phyloP scores from a whole-genome alignment of 2,797 vertebrate species.

The Tragelaphus eurycerus region DNA sequence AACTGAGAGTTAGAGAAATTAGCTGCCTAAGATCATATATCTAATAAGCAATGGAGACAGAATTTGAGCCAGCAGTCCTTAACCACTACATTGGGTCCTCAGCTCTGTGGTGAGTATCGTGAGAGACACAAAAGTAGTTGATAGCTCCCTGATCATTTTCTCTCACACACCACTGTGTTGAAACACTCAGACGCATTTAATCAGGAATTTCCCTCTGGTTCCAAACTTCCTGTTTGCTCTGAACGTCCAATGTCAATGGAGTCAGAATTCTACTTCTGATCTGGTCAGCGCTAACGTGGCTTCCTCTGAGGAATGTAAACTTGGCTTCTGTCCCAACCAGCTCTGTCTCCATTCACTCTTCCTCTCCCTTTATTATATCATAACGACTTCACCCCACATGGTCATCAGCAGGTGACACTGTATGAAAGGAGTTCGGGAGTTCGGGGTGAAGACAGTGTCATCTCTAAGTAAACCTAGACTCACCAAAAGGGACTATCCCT shows the following conservation, averaged over 20 bases:
- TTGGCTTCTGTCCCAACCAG: conserved; percentile 75
- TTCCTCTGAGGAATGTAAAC: conserved; percentile 81
- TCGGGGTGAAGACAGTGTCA: conserved; percentile 62
- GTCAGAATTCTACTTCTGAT: conserved; percentile 46
- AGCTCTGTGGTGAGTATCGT: neutral
- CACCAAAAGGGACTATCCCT: neutral
- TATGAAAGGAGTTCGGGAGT: conserved; percentile 50
- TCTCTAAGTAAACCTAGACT: conserved; percentile 51
- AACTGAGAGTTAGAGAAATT: neutral
- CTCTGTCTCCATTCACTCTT: conserved; percentile 8
- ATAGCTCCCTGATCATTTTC: neutral
- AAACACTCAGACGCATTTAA: conserved; percentile 48
- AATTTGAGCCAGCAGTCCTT: neutral
- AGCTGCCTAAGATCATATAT: neutral
- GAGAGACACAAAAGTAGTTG: neutral
- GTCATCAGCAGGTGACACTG: conserved; percentile 64
- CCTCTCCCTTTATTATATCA: conserved; percentile 57
- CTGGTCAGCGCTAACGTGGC: conserved; percentile 61
- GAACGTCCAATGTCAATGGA: conserved; percentile 23
- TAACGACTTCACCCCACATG: conserved; percentile 62
- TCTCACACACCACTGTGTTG: neutral
- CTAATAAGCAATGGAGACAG: neutral
- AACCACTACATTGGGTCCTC: neutral
- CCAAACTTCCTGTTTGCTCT: conserved; percentile 66
- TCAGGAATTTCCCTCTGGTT: conserved; percentile 66